Base-by-base conservation (phyloP, 2,113 vertebrate species). In the Uropsilus gracilis region DNA sequence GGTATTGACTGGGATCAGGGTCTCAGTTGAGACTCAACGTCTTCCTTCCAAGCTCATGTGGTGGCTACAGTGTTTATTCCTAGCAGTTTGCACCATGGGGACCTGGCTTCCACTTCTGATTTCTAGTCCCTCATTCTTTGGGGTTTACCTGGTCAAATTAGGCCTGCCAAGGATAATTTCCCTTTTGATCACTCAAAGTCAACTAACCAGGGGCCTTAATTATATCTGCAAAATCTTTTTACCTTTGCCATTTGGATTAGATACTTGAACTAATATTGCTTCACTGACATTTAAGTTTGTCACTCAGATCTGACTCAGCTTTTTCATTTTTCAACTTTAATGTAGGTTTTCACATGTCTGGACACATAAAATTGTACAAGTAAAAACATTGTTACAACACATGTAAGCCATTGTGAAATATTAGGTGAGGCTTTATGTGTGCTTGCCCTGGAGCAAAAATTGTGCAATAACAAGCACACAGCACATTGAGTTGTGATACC, bases 311-410 rank as follows among this genome's bases (percentile, higher is more conserved):
- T 94, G 92, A 91, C 86, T 91, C 78, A 94, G 73, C 61, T 28
- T 88, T 77, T 75, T 71, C 44, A 46, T 78, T 76, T 55, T 42
- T 72, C 50, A 13, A 9, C 53, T 68, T 81, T 87, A 72, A 50
- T 82, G 73, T 59, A 85, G 22, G 44, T 37, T 90, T 92, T 85
- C 86, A 34, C 94, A 53, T 82, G 80, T 83, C 46, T 63, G 50
- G 75, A 89, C 90, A 89, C 37, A 82, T 89, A 89, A 68, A 93
- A 82, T 16, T 39, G 24, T 84, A 42, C 80, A 78, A 91, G 87
- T 75, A 26, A 75, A 93, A 91, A 80, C 50, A 44, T 75, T 59
- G 78, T 95, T 89, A 64, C 61, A 66, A 66, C 84, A 50, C 68
- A 18, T 24, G 50, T 53, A 37, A 12, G 5, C 50, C 9, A 46